phyloP scores from a whole-genome alignment of 2,888 invertebrate genomes.

The Ctena decussata region DNA sequence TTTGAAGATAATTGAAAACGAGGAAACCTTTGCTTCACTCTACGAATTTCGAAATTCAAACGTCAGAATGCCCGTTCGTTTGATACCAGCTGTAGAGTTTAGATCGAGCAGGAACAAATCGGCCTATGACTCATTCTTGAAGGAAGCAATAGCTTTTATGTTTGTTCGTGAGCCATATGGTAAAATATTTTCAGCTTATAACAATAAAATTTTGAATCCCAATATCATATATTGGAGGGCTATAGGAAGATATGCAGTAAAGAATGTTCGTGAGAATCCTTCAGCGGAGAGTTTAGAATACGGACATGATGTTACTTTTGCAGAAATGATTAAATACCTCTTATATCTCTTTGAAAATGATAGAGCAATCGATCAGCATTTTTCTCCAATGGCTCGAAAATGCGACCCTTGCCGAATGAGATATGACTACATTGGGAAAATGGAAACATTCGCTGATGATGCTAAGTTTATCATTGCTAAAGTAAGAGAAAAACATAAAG shows the following conservation, averaged over 20 bases:
- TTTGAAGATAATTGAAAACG: constrained; percentile 36
- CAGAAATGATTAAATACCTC: constrained; percentile 71
- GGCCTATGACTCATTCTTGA: constrained; percentile 3
- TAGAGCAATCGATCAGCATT: constrained; percentile 65
- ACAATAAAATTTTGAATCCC: constrained; percentile 75
- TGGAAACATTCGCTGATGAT: constrained; percentile 71
- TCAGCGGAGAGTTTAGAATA: constrained; percentile 45
- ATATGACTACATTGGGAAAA: constrained; percentile 71
- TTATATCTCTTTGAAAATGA: constrained; percentile 41
- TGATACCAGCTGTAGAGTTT: neutral
- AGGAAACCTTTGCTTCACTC: neutral
- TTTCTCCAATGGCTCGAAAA: constrained; percentile 67
- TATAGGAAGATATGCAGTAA: constrained; percentile 61
- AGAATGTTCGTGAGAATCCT: constrained; percentile 42
- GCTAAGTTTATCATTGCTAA: constrained; percentile 56
- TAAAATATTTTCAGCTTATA: constrained; percentile 73
- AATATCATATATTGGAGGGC: constrained; percentile 70
- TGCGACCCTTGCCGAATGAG: constrained; percentile 71
- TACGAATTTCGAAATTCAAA: neutral
- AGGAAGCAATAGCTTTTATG: constrained; percentile 61
- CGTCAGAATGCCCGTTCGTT: neutral
- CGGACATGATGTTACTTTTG: constrained; percentile 76
- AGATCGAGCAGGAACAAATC: neutral
- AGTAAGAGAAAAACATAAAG: constrained; percentile 50
- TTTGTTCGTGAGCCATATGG: constrained; percentile 77